Percentiles rank a stretch among this genome's conserved stretches.
These are phyloP conservation scores for Philonicus albiceps DNA, from an alignment of 2,888 invertebrate genomes.

Conservation along the genomic window DNA sequence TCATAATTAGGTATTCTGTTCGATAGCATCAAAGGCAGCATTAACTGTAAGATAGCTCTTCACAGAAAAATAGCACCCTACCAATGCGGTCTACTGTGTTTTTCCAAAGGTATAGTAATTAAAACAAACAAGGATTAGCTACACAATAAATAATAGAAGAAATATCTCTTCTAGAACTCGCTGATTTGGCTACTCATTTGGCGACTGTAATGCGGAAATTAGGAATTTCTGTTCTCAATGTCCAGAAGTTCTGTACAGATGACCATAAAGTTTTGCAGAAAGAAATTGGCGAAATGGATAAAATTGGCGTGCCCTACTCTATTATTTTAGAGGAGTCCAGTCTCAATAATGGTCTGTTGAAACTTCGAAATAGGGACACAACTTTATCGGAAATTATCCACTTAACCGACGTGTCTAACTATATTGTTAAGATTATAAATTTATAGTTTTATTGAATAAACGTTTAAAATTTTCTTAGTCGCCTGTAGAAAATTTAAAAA, in stretches of 20 bases:
- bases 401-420: conserved; percentile 70
- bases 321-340: conserved; percentile 74
- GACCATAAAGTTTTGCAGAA: conserved; percentile 54
- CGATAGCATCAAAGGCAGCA: conserved; percentile 65
- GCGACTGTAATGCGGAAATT: conserved; percentile 65
- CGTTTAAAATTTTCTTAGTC: background rate
- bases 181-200: conserved; percentile 67
- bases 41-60: conserved; percentile 58
- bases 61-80: conserved; percentile 80
- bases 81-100: conserved; percentile 73
- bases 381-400: conserved; percentile 77
- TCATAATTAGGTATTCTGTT: conserved; percentile 57
- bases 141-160: conserved; percentile 51
- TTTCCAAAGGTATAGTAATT: conserved; percentile 59
- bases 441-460: conserved; percentile 37
- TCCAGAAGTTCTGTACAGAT: conserved; percentile 54
- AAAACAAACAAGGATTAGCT: background rate
- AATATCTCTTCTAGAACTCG: conserved; percentile 62
- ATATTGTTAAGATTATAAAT: conserved; percentile 67
- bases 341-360: conserved; percentile 74
- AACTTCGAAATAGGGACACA: conserved; percentile 71
- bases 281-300: conserved; percentile 66
- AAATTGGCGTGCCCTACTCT: conserved; percentile 76
- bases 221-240: conserved; percentile 61
- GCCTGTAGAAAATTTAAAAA: background rate